These are phyloP conservation scores for Bolinopsis microptera DNA, from an alignment of 37 sponge, comb jelly and placozoan species.

Conservation along the genomic window DNA sequence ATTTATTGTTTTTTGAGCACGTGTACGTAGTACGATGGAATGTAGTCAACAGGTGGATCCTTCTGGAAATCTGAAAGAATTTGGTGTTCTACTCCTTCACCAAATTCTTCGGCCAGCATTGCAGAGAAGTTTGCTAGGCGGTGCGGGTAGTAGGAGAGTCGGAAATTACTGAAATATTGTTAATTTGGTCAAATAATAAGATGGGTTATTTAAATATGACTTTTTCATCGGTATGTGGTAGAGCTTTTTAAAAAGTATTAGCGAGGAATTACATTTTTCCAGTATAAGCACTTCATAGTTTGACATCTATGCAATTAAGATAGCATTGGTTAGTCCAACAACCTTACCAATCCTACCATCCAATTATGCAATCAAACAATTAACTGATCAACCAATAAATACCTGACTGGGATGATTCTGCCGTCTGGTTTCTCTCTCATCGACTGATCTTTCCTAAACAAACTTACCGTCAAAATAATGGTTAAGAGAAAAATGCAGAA, in stretches of 20 bases:
- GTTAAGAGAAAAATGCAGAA: background rate
- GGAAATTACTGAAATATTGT: conserved; percentile 41
- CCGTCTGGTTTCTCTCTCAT: conserved; percentile 24
- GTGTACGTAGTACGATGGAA: background rate
- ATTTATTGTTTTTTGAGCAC: conserved; percentile 19
- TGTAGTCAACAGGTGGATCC: background rate
- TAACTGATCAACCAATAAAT: no score
- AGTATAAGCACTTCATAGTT: no score
- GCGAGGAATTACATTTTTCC: no score
- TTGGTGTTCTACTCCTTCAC: conserved; percentile 20
- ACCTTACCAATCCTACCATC: no score
- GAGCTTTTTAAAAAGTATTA: no score
- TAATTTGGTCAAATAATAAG: no score
- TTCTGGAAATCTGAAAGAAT: conserved; percentile 27
- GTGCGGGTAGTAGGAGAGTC: conserved; percentile 63
- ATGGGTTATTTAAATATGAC: no score
- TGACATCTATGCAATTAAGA: no score
- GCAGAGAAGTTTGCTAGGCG: conserved; percentile 11
- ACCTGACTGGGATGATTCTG: conserved; percentile 18
- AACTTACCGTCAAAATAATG: background rate
- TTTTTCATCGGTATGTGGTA: no score
- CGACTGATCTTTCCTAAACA: background rate
- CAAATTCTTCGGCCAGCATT: background rate
- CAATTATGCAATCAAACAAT: no score
- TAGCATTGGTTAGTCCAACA: no score